These are phyloP conservation scores for Staurois parvus DNA, from an alignment of 2,797 vertebrate species.

Conservation along the genomic window DNA sequence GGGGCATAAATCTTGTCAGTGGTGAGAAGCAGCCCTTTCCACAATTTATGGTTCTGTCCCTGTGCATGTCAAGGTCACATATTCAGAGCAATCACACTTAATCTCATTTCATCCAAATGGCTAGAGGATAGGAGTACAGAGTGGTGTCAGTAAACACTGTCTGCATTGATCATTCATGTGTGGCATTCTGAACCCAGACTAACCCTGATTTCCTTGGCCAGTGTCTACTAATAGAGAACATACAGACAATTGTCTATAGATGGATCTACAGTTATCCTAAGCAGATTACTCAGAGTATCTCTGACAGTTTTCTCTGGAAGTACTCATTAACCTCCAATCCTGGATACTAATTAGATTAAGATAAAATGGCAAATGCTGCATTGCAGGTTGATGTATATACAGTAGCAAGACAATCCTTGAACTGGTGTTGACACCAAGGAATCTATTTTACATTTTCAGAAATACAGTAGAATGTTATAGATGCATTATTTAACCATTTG, in stretches of 20 bases:
- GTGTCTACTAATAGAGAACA: background rate
- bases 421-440: no score
- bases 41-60: slow-evolving; percentile 30
- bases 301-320: background rate
- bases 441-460: no score
- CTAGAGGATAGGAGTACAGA: slow-evolving; percentile 23
- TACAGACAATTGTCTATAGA: background rate
- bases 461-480: no score
- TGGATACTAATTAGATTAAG: background rate
- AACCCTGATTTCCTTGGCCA: background rate
- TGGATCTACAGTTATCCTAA: background rate
- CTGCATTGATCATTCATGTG: background rate
- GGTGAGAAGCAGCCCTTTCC: slow-evolving; percentile 30
- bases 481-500: no score
- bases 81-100: slow-evolving; percentile 36
- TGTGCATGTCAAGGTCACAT: slow-evolving; percentile 56
- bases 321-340: background rate
- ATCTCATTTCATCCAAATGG: slow-evolving; percentile 47
- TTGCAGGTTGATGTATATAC: no score
- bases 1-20: slow-evolving; percentile 16
- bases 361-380: background rate
- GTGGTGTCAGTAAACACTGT: background rate
- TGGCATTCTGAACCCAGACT: background rate
- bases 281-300: background rate
- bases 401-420: no score